Evolutionary conservation across 37 sponge, comb jelly and placozoan species (phyloP), one percentile per base, ranked within the genome.

Genomic region (Bolinopsis microptera): DNA sequence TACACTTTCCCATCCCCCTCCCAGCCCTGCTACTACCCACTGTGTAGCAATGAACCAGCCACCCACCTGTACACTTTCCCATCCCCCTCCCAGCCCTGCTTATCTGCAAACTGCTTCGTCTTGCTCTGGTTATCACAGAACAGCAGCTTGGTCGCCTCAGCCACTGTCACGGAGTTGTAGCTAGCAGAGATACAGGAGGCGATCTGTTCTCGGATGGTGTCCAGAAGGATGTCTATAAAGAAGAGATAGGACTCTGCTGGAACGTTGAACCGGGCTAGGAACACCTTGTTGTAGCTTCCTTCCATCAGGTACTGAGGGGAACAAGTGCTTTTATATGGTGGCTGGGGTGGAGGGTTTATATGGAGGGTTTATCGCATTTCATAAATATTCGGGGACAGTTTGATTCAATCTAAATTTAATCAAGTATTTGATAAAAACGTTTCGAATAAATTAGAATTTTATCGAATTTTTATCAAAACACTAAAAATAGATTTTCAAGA

Each of bases 211-310:
- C 96, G 82, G 24, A 98, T 96, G 30, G 97, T 97, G 35, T 94
- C 92, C 18, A 98, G 95, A 25, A 98, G 93, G 16, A 94, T 97
- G 36, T 96, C 95, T 34, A 98, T 96, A 76, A 98, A 98, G 94
- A 96, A 96, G 77, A 39, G 76, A 80, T 97, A 98, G 40, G 95
- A 94, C 8, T 96, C 93, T 37, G 97, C 96, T 0, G 99, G 99
- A 34, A 98, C 95, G 36, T 96, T 96, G 26, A 95, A 97, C 80
- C 96, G 38, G 25, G 39, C 86, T 3, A 86, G 69, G 94, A 69
- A 39, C 34, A 99, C 95, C 94, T 97, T 97, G 77, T 99, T 95
- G 94, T 96, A 99, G 90, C 97, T 97, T 9, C 99, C 99, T 93
- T 99, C 99, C 99, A 97, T 97, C 23, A 99, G 95, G 76, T 93